A percentile compares a stretch with the other conserved stretches of the same genome.
phyloP scores from a whole-genome alignment of 2,888 invertebrate genomes.

The Phaedon cochleariae region DNA sequence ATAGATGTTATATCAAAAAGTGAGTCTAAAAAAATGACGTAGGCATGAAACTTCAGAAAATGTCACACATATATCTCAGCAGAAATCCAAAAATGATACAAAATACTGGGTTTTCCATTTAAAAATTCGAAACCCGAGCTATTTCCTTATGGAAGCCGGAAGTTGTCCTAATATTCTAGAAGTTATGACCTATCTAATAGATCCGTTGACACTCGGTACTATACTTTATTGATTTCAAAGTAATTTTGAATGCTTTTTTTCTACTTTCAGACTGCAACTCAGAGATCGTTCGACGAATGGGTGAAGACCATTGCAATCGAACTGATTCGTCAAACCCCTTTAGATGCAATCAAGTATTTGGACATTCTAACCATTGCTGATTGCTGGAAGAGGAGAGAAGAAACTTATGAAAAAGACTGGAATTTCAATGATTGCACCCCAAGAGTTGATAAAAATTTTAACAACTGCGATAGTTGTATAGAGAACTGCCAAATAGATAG shows the following conservation, averaged over 20 bases:
- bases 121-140: no score
- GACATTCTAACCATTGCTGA: slow-evolving; percentile 72
- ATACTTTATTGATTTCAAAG: background rate
- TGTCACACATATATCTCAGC: no score
- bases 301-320: slow-evolving; percentile 78
- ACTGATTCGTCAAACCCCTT: slow-evolving; percentile 77
- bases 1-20: no score
- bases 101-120: no score
- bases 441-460: background rate
- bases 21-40: no score
- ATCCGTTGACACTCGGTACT: no score
- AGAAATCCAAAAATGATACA: no score
- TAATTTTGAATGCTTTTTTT: slow-evolving; percentile 21
- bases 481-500: slow-evolving; percentile 15
- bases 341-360: slow-evolving; percentile 76
- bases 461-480: slow-evolving; percentile 30
- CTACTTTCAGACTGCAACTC: slow-evolving; percentile 73
- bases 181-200: no score
- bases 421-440: slow-evolving; percentile 43
- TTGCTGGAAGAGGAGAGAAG: slow-evolving; percentile 46
- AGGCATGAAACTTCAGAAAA: no score
- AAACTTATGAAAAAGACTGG: slow-evolving; percentile 52
- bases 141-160: no score
- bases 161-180: no score
- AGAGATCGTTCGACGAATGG: slow-evolving; percentile 77